phyloP scores from a whole-genome alignment of 2,888 invertebrate species.

The Drosophila ezoana region DNA sequence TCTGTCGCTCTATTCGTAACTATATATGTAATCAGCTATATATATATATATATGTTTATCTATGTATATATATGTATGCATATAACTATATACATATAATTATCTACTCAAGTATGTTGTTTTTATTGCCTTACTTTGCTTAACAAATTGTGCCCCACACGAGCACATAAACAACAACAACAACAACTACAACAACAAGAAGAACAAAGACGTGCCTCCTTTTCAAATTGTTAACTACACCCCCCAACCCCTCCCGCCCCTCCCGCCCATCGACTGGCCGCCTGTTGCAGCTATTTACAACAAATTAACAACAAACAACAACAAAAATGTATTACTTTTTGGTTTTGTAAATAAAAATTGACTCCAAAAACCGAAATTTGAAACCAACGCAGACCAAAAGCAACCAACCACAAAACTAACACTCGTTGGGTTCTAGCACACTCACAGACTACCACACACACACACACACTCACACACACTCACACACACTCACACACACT shows the following conservation, averaged over 20 bases:
- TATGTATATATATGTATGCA: neutral
- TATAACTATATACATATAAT: slow-evolving; percentile 19
- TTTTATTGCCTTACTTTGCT: slow-evolving; percentile 70
- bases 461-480: slow-evolving; percentile 30
- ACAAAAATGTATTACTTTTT: slow-evolving; percentile 80
- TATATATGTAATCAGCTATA: slow-evolving; percentile 36
- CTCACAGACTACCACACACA: slow-evolving; percentile 37
- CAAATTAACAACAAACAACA: slow-evolving; percentile 11
- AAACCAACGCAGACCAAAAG: slow-evolving; percentile 57
- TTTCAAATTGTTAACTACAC: slow-evolving; percentile 7
- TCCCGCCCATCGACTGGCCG: slow-evolving; percentile 41
- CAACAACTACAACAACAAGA: slow-evolving; percentile 7
- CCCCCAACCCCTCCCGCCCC: no score
- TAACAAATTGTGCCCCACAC: slow-evolving; percentile 33
- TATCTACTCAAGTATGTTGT: slow-evolving; percentile 64
- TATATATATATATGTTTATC: slow-evolving; percentile 30
- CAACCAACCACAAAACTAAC: slow-evolving; percentile 40
- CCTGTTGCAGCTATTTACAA: slow-evolving; percentile 45
- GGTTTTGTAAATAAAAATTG: slow-evolving; percentile 70
- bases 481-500: slow-evolving; percentile 22
- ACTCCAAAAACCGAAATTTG: slow-evolving; percentile 46
- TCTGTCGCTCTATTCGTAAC: slow-evolving; percentile 37
- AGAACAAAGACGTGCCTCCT: slow-evolving; percentile 22
- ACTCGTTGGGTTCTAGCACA: slow-evolving; percentile 31
- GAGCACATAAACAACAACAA: slow-evolving; percentile 19